Conservation (phyloP, 30 jellyfish, hydroid and myxozoan species). For the Cassiopea andromeda region DNA sequence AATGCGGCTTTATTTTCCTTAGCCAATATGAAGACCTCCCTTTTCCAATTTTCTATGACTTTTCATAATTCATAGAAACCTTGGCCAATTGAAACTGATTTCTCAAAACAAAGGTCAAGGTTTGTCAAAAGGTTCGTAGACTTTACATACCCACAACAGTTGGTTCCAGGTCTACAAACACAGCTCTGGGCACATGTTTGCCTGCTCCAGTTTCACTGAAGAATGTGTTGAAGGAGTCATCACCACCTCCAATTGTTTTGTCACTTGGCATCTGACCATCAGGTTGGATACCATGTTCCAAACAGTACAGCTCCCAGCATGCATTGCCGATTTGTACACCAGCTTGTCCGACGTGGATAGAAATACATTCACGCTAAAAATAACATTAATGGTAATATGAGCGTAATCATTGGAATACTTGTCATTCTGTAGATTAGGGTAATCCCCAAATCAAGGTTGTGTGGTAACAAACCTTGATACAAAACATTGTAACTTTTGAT, state of each 20-base stretch:
- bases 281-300: slow-evolving; percentile 98
- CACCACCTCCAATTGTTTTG: slow-evolving; percentile 95
- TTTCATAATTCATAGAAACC: too few species aligned
- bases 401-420: too few species aligned
- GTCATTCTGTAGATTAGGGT: too few species aligned
- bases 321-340: slow-evolving; percentile 97
- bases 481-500: too few species aligned
- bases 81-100: too few species aligned
- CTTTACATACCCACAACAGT: slow-evolving; percentile 83
- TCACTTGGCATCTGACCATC: slow-evolving; percentile 98
- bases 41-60: too few species aligned
- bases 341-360: slow-evolving; percentile 98
- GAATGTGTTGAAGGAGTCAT: slow-evolving; percentile 92
- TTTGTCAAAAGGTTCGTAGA: not conserved
- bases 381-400: too few species aligned
- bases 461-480: too few species aligned
- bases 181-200: slow-evolving; percentile 94
- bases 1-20: too few species aligned
- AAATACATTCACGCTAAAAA: slow-evolving; percentile 89
- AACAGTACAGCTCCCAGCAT: slow-evolving; percentile 97
- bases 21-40: too few species aligned
- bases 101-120: too few species aligned
- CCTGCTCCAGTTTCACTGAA: slow-evolving; percentile 98
- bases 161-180: slow-evolving; percentile 91
- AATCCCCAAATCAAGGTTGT: too few species aligned